Conservation (phyloP, 2,888 invertebrate genomes). For the Pheosia gnoma region DNA sequence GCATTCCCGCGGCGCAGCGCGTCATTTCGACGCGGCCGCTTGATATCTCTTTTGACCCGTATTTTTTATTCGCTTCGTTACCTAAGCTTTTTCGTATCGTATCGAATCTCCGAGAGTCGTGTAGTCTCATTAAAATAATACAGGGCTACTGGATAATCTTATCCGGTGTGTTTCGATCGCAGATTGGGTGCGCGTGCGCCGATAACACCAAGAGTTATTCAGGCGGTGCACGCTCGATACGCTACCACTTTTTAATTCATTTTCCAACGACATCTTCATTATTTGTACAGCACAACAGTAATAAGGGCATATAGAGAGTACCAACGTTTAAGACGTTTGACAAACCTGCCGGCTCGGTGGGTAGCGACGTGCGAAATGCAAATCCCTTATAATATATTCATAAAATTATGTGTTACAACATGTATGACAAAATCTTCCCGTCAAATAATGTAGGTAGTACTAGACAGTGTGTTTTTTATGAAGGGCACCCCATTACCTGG, state of each 20-base stretch:
- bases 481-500: constrained; percentile 45
- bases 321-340: constrained; percentile 45
- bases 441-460: constrained; percentile 64
- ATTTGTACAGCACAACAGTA: constrained; percentile 57
- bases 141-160: constrained; percentile 84
- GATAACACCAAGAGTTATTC: constrained; percentile 81
- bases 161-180: constrained; percentile 82
- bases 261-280: constrained; percentile 80
- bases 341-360: constrained; percentile 38
- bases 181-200: constrained; percentile 82
- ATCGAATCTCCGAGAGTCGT: constrained; percentile 79
- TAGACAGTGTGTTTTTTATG: constrained; percentile 64
- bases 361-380: constrained; percentile 55
- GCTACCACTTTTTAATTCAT: constrained; percentile 76
- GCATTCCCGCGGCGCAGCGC: constrained; percentile 55
- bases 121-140: constrained; percentile 85
- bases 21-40: constrained; percentile 64
- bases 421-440: constrained; percentile 67
- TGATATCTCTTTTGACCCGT: constrained; percentile 80
- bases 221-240: constrained; percentile 76
- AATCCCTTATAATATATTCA: constrained; percentile 74
- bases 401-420: constrained; percentile 69
- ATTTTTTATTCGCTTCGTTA: constrained; percentile 79
- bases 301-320: constrained; percentile 35
- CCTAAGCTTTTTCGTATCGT: constrained; percentile 80